These are phyloP conservation scores for Rhabditoides inermis DNA, from an alignment of 2,888 invertebrate species.

Conservation along the genomic window DNA sequence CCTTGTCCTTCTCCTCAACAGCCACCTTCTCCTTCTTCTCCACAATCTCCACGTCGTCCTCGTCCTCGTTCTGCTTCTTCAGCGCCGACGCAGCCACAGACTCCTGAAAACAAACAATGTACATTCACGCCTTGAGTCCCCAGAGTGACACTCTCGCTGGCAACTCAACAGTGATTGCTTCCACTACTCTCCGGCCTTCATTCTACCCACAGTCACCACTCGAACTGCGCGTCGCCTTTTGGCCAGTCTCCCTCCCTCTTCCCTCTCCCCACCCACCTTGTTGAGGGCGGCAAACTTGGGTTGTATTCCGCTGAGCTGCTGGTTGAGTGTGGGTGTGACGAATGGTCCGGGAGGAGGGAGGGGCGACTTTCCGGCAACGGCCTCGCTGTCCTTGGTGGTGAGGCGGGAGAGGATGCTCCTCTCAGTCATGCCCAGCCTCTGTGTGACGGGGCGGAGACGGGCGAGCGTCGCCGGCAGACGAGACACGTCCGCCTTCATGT, in stretches of 20 bases:
- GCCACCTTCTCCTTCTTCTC: background rate
- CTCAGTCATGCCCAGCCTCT: conserved; percentile 95
- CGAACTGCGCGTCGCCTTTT: background rate
- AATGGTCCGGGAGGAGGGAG: conserved; percentile 53
- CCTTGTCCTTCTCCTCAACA: background rate
- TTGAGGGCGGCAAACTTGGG: conserved; percentile 46
- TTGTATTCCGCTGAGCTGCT: conserved; percentile 42
- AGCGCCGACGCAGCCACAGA: background rate
- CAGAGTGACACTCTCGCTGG: too few species aligned
- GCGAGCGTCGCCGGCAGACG: conserved; percentile 93
- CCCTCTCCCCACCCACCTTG: too few species aligned
- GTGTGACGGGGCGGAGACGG: conserved; percentile 92
- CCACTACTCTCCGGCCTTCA: background rate
- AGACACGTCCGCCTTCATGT: too few species aligned
- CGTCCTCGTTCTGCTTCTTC: background rate
- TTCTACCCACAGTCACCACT: background rate
- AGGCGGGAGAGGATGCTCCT: conserved; percentile 57
- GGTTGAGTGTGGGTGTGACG: conserved; percentile 42
- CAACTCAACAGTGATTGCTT: background rate
- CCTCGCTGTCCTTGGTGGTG: conserved; percentile 48
- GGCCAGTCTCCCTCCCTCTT: background rate
- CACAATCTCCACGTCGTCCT: background rate
- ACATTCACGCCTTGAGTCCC: too few species aligned
- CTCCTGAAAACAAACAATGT: background rate
- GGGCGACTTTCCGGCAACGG: conserved; percentile 33